phyloP scores from a whole-genome alignment of 2,888 invertebrate genomes.

The Eulithis testata region DNA sequence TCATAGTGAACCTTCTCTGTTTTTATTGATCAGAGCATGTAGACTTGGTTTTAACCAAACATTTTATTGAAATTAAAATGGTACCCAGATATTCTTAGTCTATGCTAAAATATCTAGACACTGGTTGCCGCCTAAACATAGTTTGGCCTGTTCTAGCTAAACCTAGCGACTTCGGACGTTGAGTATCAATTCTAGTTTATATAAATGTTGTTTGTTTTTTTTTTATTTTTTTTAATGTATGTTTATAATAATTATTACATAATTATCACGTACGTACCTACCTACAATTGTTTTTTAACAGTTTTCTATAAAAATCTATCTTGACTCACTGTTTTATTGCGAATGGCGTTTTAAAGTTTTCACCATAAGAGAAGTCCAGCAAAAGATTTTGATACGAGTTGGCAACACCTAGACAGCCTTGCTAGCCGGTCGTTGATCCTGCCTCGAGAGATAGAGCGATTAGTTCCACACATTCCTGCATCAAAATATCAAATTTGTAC shows the following conservation, averaged over 20 bases:
- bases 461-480: slow-evolving; percentile 40
- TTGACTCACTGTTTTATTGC: too few relatives aligned
- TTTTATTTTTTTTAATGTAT: too few relatives aligned
- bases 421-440: slow-evolving; percentile 36
- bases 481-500: slow-evolving; percentile 33
- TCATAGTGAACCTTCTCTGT: too few relatives aligned
- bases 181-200: background rate
- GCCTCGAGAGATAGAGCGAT: slow-evolving; percentile 35
- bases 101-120: slow-evolving; percentile 15
- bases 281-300: too few relatives aligned
- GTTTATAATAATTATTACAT: too few relatives aligned
- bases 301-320: too few relatives aligned
- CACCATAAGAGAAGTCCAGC: background rate
- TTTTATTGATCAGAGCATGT: background rate
- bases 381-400: background rate
- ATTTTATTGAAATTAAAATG: background rate
- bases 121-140: slow-evolving; percentile 2
- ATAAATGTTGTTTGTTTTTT: too few relatives aligned
- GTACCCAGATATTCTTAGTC: background rate
- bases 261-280: too few relatives aligned
- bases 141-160: slow-evolving; percentile 8
- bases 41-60: background rate
- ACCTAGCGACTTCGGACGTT: background rate
- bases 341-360: too few relatives aligned
- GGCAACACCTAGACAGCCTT: slow-evolving; percentile 41